Percentiles rank a stretch among this genome's conserved stretches.
Evolutionary conservation across 2,888 invertebrate species (phyloP).

Genomic region (Conomelus anceps): DNA sequence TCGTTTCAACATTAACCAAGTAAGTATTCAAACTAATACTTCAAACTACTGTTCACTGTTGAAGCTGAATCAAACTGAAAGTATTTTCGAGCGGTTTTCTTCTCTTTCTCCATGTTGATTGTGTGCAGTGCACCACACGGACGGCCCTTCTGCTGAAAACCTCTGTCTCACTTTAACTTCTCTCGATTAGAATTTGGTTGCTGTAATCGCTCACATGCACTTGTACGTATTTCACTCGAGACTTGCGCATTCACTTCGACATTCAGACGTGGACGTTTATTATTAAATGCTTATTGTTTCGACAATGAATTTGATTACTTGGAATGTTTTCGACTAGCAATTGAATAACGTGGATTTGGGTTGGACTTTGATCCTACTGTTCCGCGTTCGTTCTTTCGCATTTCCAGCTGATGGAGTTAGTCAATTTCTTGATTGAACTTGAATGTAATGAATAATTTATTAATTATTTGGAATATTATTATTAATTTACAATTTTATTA

Average conservation of each 20-base stretch:
- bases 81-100: background rate
- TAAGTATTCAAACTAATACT: background rate
- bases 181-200: background rate
- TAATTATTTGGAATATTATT: no score
- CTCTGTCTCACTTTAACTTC: background rate
- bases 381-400: background rate
- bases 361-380: background rate
- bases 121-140: no score
- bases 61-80: background rate
- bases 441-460: background rate
- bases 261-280: background rate
- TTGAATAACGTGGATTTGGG: background rate
- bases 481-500: no score
- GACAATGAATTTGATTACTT: background rate
- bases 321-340: background rate
- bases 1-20: background rate
- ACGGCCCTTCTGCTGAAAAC: background rate
- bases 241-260: background rate
- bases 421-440: background rate
- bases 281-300: background rate
- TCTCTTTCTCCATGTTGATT: background rate
- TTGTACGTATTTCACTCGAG: background rate
- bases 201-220: background rate
- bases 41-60: background rate
- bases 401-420: background rate